phyloP scores from a whole-genome alignment of 2,888 invertebrate species.

The Ptychoptera albimana region DNA sequence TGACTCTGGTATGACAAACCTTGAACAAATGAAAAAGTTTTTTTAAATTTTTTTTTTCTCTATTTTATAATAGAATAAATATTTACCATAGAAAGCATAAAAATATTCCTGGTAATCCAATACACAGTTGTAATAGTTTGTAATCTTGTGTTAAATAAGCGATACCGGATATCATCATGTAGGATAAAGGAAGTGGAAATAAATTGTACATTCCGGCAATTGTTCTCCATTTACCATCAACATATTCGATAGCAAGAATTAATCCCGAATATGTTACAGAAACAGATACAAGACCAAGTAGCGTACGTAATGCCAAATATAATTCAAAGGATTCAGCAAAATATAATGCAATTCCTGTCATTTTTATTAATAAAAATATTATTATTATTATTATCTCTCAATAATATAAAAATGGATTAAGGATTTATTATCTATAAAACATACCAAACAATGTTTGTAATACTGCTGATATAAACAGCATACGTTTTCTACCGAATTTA shows the following conservation, averaged over 20 bases:
- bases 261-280: conserved; percentile 69
- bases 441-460: conserved; percentile 50
- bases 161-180: conserved; percentile 53
- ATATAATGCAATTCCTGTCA: conserved; percentile 42
- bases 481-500: conserved; percentile 62
- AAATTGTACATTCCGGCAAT: conserved; percentile 67
- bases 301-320: conserved; percentile 49
- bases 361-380: conserved; percentile 1
- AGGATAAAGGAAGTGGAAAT: conserved; percentile 61
- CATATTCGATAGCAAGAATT: conserved; percentile 61
- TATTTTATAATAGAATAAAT: background rate
- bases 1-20: conserved; percentile 65
- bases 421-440: conserved; percentile 6
- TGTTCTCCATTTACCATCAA: conserved; percentile 65
- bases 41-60: background rate
- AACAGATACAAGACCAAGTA: conserved; percentile 63
- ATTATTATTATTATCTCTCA: background rate
- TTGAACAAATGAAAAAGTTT: conserved; percentile 19
- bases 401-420: background rate
- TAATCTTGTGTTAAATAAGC: conserved; percentile 57
- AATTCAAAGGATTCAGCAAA: conserved; percentile 53
- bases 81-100: conserved; percentile 48
- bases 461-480: conserved; percentile 52
- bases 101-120: conserved; percentile 55
- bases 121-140: conserved; percentile 52